A percentile compares a stretch with the other conserved stretches of the same genome.
phyloP scores from a whole-genome alignment of 2,888 invertebrate species.

The Xestia sexstrigata region DNA sequence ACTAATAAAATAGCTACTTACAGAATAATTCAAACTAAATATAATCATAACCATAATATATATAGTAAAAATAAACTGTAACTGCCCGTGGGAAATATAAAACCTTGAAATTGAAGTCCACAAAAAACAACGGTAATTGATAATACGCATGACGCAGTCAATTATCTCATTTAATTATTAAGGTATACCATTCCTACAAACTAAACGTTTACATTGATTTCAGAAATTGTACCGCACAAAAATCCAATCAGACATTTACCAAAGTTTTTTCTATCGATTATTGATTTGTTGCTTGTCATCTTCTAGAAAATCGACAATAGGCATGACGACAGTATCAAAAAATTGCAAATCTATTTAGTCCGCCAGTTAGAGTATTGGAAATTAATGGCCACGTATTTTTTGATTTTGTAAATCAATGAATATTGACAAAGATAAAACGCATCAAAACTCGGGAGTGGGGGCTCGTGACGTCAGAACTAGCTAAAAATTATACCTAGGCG shows the following conservation, averaged over 20 bases:
- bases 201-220: background rate
- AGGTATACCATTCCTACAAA: background rate
- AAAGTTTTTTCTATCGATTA: no score
- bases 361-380: no score
- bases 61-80: constrained; percentile 9
- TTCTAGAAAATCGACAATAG: no score
- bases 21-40: background rate
- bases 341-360: no score
- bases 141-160: constrained; percentile 20
- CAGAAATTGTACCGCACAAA: background rate
- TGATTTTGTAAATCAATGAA: no score
- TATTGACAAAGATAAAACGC: no score
- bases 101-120: constrained; percentile 30
- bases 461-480: no score
- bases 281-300: background rate
- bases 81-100: constrained; percentile 36
- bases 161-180: constrained; percentile 21
- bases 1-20: no score
- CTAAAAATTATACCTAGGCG: no score
- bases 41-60: background rate
- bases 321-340: no score
- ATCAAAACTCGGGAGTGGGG: no score
- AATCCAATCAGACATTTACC: background rate
- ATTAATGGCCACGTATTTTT: no score
- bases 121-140: constrained; percentile 37